These are phyloP conservation scores for Lanistes nyassanus DNA, from an alignment of 1,140 invertebrate genomes.

Conservation along the genomic window DNA sequence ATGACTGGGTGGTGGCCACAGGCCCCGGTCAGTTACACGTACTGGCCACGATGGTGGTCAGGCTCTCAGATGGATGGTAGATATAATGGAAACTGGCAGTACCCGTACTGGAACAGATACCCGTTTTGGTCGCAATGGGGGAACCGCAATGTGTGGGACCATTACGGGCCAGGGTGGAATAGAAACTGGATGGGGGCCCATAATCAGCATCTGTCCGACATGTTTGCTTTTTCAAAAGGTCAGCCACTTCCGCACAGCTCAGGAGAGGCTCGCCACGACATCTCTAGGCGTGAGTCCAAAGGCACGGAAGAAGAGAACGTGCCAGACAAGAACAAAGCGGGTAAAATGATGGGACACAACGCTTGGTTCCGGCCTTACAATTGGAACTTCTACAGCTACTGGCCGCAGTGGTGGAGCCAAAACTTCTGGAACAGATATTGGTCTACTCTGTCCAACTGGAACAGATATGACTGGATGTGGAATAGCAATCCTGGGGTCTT, in stretches of 20 bases:
- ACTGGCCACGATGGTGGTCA: neutral
- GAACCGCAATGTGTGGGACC: neutral
- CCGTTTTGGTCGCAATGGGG: slow-evolving; percentile 17
- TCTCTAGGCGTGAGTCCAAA: no score
- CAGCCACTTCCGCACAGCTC: no score
- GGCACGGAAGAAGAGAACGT: no score
- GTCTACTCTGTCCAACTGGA: neutral
- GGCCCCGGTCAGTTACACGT: neutral
- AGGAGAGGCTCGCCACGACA: no score
- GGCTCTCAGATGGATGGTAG: no score
- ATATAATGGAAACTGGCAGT: no score
- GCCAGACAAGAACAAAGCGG: neutral
- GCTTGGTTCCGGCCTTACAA: no score
- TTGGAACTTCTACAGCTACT: slow-evolving; percentile 4
- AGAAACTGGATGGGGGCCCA: neutral
- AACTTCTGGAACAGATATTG: neutral
- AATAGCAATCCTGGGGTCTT: neutral
- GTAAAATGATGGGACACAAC: no score
- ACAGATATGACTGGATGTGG: neutral
- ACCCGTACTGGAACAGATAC: neutral
- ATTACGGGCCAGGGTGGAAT: neutral
- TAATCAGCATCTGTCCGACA: neutral
- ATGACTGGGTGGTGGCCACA: neutral
- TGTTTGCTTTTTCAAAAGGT: neutral
- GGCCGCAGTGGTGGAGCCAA: slow-evolving; percentile 13